phyloP scores from a whole-genome alignment of 2,888 invertebrate genomes.

The Chrysolina oricalcia region DNA sequence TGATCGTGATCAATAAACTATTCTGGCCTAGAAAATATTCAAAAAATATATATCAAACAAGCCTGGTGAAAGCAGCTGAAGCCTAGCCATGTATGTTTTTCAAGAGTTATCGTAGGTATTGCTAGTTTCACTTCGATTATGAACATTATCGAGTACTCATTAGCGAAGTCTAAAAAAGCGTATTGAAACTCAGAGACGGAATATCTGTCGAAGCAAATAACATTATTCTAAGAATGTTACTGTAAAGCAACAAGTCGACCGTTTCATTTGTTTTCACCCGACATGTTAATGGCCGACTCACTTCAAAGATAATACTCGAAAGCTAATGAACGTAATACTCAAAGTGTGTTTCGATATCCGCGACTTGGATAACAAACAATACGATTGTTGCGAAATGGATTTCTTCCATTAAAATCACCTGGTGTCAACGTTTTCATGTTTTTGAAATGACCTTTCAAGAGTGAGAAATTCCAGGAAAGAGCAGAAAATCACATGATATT shows the following conservation, averaged over 20 bases:
- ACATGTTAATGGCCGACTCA: constrained; percentile 8
- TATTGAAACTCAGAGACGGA: background rate
- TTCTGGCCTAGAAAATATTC: too few species aligned
- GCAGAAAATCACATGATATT: too few species aligned
- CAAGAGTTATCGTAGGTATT: too few species aligned
- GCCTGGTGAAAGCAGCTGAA: too few species aligned
- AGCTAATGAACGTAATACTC: constrained; percentile 11
- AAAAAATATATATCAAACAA: too few species aligned
- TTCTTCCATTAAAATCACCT: background rate
- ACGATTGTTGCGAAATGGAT: constrained; percentile 7
- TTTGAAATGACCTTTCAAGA: background rate
- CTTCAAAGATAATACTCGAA: constrained; percentile 1
- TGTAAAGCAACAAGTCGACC: background rate
- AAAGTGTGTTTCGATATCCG: constrained; percentile 1
- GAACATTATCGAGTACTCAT: too few species aligned
- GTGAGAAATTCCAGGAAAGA: background rate
- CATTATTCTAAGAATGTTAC: background rate
- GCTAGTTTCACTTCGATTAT: too few species aligned
- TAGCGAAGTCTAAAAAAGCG: too few species aligned
- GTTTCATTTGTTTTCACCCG: constrained; percentile 2
- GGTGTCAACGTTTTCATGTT: constrained; percentile 3
- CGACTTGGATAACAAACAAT: constrained; percentile 10
- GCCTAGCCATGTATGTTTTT: too few species aligned
- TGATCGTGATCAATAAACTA: too few species aligned
- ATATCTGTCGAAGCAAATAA: background rate